phyloP scores from a whole-genome alignment of 2,113 vertebrate species.

The Microtus ochrogaster region DNA sequence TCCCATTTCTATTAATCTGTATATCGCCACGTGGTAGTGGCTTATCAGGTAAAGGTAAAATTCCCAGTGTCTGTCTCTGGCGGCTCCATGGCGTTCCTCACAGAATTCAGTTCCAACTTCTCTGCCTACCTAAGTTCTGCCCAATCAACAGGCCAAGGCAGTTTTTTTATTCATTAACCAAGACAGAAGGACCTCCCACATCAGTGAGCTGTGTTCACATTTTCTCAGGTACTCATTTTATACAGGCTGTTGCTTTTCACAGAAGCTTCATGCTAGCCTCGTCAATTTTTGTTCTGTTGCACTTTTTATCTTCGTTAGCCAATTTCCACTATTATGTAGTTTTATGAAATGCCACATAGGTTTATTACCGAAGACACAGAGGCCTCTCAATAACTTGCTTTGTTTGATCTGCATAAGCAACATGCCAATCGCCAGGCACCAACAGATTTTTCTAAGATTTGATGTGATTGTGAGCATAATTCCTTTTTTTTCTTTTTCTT shows the following conservation, averaged over 20 bases:
- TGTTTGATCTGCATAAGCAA: not conserved
- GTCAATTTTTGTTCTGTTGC: not conserved
- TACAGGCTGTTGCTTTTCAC: not conserved
- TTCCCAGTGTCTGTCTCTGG: no score
- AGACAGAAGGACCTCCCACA: no score
- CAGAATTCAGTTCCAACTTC: no score
- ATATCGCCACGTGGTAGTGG: no score
- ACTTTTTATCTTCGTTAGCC: not conserved
- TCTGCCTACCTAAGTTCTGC: no score
- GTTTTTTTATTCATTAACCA: no score
- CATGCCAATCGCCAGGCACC: rapidly evolving
- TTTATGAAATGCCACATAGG: not conserved
- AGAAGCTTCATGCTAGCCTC: not conserved
- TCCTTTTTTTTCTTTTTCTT: no score
- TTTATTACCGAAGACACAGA: not conserved
- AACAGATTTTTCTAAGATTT: not conserved
- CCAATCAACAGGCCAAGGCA: no score
- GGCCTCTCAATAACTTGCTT: not conserved
- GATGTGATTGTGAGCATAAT: not conserved
- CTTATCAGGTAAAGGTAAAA: no score
- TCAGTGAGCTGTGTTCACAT: not conserved
- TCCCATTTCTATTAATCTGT: no score
- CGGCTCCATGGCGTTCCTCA: no score
- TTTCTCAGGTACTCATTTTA: not conserved
- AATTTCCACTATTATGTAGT: not conserved